A percentile compares a stretch with the other conserved stretches of the same genome.
Conservation (phyloP, 2,888 invertebrate genomes). For the Melinopterus prodromus region DNA sequence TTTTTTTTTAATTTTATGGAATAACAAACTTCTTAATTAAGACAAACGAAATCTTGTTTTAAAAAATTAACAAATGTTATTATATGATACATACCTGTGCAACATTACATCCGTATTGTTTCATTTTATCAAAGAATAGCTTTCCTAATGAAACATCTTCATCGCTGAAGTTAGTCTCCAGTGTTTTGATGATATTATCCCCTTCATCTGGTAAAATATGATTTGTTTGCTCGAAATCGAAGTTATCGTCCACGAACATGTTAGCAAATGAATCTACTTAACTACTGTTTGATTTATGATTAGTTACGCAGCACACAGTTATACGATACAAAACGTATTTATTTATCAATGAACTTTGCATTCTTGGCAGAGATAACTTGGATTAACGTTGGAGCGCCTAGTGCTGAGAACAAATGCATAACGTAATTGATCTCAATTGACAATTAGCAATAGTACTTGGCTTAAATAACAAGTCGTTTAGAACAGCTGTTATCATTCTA, state of each 20-base stretch:
- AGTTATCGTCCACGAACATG: constrained; percentile 10
- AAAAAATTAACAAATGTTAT: not conserved
- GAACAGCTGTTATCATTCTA: too few species aligned
- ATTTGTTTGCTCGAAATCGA: not conserved
- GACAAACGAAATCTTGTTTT: too few species aligned
- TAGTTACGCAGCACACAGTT: not conserved
- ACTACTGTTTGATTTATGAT: not conserved
- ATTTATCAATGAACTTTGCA: constrained; percentile 6
- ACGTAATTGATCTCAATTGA: too few species aligned
- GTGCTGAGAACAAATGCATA: too few species aligned
- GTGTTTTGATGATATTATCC: constrained; percentile 42
- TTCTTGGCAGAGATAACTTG: not conserved
- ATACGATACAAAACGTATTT: constrained; percentile 60
- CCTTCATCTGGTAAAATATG: constrained; percentile 28
- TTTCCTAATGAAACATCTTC: constrained; percentile 49
- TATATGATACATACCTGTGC: constrained; percentile 49
- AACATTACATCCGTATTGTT: constrained; percentile 45
- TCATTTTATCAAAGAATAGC: constrained; percentile 49
- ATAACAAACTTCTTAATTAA: too few species aligned
- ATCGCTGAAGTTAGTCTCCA: constrained; percentile 42
- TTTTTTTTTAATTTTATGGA: too few species aligned
- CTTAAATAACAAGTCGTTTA: too few species aligned
- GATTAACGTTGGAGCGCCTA: not conserved
- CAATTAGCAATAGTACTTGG: too few species aligned
- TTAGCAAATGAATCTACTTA: not conserved